Percentiles rank a stretch among this genome's conserved stretches.
These are phyloP conservation scores for Lindbergichthys nudifrons DNA, from an alignment of 2,797 vertebrate species.

Conservation along the genomic window DNA sequence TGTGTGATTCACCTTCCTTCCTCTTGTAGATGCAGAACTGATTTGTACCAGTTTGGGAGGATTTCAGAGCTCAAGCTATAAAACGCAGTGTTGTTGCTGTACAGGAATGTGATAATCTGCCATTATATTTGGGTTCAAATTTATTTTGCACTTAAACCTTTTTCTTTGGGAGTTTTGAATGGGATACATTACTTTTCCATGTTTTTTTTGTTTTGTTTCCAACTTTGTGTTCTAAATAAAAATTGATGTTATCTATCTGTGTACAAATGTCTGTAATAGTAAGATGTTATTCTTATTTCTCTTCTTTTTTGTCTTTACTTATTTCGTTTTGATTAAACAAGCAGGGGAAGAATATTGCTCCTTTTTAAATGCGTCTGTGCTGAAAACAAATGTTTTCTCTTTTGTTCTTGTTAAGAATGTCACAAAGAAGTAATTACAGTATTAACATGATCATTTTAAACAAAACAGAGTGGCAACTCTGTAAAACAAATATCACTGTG, in stretches of 20 bases:
- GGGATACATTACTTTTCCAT: constrained; percentile 58
- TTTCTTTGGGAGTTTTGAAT: constrained; percentile 40
- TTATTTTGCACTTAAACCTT: constrained; percentile 66
- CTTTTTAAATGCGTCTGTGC: neutral
- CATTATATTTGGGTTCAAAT: constrained; percentile 58
- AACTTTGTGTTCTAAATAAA: constrained; percentile 72
- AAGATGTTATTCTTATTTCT: neutral
- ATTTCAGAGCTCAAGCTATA: constrained; percentile 60
- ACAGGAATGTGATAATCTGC: constrained; percentile 52
- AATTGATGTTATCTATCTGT: constrained; percentile 60
- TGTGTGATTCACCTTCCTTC: constrained; percentile 38
- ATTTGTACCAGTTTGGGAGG: constrained; percentile 46
- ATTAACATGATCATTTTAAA: neutral
- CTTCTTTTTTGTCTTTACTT: neutral
- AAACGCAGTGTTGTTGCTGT: constrained; percentile 54
- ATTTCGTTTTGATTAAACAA: neutral
- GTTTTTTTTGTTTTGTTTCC: constrained; percentile 50
- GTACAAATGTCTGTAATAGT: constrained; percentile 11
- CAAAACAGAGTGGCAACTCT: constrained; percentile 8
- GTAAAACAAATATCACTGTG: constrained; percentile 52
- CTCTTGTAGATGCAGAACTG: constrained; percentile 47
- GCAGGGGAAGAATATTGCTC: neutral
- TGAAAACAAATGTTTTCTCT: neutral
- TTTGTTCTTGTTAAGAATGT: neutral
- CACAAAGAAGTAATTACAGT: neutral